phyloP scores from a whole-genome alignment of 2,113 vertebrate species.

The Aldabrachelys gigantea region DNA sequence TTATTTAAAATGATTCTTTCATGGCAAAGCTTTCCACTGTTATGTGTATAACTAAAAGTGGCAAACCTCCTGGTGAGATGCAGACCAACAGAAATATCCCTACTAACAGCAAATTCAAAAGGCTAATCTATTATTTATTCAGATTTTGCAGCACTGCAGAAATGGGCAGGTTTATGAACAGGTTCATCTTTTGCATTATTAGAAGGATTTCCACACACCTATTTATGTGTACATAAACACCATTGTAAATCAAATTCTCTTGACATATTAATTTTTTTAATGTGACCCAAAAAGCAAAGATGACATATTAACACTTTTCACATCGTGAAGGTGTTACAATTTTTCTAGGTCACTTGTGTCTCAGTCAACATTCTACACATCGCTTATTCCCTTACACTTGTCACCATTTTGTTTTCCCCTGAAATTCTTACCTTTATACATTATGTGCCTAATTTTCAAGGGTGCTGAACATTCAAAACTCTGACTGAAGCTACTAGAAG shows the following conservation, averaged over 20 bases:
- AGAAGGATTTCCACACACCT: neutral
- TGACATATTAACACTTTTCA: neutral
- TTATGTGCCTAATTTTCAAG: neutral
- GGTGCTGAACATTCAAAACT: neutral
- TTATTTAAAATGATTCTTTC: neutral
- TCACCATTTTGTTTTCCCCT: neutral
- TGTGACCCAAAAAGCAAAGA: neutral
- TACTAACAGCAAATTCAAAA: neutral
- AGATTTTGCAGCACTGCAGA: neutral
- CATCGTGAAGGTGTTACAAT: neutral
- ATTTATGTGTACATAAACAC: fast-evolving
- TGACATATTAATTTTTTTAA: fast-evolving
- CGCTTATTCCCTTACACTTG: neutral
- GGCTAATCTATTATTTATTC: neutral
- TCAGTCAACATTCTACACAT: neutral
- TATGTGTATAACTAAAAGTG: neutral
- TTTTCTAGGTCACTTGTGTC: conserved; percentile 43
- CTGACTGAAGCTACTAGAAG: neutral
- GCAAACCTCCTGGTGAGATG: neutral
- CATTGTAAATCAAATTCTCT: neutral
- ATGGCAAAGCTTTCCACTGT: neutral
- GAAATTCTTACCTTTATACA: neutral
- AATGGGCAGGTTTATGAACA: neutral
- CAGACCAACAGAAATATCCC: neutral
- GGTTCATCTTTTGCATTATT: neutral